Evolutionary conservation across 2,888 invertebrate genomes (phyloP).

Genomic region (Trachelus tabidus): DNA sequence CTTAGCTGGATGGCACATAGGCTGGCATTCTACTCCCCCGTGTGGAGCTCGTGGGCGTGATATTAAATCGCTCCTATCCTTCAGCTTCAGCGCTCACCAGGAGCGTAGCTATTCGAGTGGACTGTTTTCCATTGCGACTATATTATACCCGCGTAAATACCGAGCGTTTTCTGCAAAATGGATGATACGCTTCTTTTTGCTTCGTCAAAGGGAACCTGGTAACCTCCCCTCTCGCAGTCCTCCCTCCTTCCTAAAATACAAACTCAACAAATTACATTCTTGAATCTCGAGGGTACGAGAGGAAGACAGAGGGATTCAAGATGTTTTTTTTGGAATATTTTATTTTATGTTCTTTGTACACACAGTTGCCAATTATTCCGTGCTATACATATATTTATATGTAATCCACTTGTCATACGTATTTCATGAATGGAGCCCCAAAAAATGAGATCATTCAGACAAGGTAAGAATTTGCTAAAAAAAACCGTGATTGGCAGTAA

Average conservation of each 20-base stretch:
- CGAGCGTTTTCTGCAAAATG: background rate
- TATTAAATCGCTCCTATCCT: slow-evolving; percentile 61
- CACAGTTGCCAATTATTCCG: background rate
- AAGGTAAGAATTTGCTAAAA: background rate
- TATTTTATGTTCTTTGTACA: background rate
- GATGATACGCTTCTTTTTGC: background rate
- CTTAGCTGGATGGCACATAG: background rate
- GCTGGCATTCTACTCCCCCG: background rate
- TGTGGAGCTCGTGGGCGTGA: slow-evolving; percentile 57
- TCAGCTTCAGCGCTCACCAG: slow-evolving; percentile 24
- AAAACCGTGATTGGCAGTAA: background rate
- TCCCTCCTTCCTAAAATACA: background rate
- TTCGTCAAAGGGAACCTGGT: background rate
- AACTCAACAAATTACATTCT: background rate
- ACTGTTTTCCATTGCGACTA: background rate
- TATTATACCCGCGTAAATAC: background rate
- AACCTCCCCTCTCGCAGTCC: too few species aligned
- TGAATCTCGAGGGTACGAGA: background rate
- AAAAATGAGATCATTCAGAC: background rate
- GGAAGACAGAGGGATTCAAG: background rate
- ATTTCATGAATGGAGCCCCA: background rate
- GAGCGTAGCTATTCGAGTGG: slow-evolving; percentile 4
- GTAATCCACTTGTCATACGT: background rate
- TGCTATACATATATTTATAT: background rate
- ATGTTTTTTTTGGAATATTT: background rate